These are phyloP conservation scores for Cairina moschata DNA, from an alignment of 2,113 vertebrate genomes.

Conservation along the genomic window DNA sequence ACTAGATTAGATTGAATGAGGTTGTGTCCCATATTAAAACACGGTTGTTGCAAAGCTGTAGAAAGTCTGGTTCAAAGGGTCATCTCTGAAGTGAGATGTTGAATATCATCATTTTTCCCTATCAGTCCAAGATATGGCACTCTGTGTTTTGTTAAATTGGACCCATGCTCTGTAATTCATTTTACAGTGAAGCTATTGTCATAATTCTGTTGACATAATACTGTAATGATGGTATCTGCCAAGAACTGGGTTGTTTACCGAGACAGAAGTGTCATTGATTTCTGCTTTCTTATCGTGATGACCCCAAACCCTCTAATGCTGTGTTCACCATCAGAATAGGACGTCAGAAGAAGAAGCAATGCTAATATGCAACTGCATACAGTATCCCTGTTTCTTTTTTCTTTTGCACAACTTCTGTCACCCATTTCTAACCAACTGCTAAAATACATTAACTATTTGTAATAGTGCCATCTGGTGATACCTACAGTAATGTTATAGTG, in stretches of 20 bases:
- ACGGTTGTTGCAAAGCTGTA: neutral
- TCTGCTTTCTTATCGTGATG: neutral
- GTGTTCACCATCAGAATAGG: neutral
- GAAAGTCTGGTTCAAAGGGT: neutral
- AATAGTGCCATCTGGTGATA: conserved; percentile 27
- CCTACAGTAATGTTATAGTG: neutral
- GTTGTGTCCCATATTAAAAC: neutral
- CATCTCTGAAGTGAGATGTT: neutral
- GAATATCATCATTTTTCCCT: neutral
- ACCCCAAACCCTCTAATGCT: accelerated
- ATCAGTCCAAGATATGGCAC: neutral
- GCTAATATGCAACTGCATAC: accelerated
- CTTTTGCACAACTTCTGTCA: neutral
- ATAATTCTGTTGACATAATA: neutral
- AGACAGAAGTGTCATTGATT: neutral
- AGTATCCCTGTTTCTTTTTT: neutral
- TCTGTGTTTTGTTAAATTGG: neutral
- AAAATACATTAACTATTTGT: neutral
- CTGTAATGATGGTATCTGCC: neutral
- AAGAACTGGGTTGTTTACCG: neutral
- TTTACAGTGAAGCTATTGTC: neutral
- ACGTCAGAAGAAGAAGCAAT: neutral
- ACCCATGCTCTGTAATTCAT: neutral
- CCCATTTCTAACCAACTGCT: neutral
- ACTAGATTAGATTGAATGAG: too few relatives aligned